phyloP scores from a whole-genome alignment of 2,888 invertebrate species.

The Drosophila cognata region DNA sequence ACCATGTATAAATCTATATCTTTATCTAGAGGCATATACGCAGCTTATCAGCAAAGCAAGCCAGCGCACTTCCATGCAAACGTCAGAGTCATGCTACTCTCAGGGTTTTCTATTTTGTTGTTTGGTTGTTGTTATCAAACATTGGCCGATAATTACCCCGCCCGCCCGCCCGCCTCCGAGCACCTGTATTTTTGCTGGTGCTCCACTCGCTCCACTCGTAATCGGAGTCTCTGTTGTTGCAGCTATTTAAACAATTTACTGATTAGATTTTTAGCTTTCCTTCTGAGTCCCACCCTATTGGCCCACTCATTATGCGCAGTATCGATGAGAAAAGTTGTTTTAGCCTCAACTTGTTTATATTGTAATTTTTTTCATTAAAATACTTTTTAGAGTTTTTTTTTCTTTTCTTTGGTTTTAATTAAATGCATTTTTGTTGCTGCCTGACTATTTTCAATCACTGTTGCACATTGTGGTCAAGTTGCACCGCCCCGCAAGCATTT shows the following conservation, averaged over 20 bases:
- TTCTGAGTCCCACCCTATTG: neutral
- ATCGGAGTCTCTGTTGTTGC: conserved; percentile 56
- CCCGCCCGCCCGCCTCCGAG: neutral
- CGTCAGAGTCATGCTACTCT: conserved; percentile 2
- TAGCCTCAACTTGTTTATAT: conserved; percentile 17
- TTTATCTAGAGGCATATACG: conserved; percentile 11
- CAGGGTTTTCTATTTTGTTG: conserved; percentile 5
- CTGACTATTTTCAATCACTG: conserved; percentile 26
- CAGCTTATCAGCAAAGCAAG: conserved; percentile 46
- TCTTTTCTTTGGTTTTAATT: conserved; percentile 45
- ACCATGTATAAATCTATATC: conserved; percentile 3
- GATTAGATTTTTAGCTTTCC: conserved; percentile 69
- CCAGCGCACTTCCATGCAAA: conserved; percentile 18
- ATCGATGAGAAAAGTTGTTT: conserved; percentile 26
- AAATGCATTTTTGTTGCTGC: conserved; percentile 50
- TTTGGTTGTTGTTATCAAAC: conserved; percentile 37
- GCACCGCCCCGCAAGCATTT: neutral
- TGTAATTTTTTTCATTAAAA: conserved; percentile 28
- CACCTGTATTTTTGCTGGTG: neutral
- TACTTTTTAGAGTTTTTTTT: conserved; percentile 25
- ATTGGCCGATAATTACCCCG: conserved; percentile 37
- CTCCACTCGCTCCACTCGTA: conserved; percentile 12
- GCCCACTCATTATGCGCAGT: neutral
- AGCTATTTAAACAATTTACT: conserved; percentile 77
- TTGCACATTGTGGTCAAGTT: conserved; percentile 27